Evolutionary conservation across 2,888 invertebrate genomes (phyloP), one percentile per base, ranked within the genome.

Genomic region (Euplagia quadripunctaria): DNA sequence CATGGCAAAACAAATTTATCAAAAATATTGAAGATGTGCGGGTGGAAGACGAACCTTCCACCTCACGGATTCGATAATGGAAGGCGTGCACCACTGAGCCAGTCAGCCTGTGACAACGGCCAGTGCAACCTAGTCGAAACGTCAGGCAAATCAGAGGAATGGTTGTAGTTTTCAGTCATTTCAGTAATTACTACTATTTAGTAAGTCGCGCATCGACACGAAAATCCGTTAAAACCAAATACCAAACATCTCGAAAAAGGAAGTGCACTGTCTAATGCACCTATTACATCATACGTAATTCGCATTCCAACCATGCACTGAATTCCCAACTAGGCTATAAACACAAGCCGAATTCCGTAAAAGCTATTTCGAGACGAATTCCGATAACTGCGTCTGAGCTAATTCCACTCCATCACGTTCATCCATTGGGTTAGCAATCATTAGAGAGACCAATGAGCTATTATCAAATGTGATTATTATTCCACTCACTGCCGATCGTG

Each of bases 381-480:
- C 69, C 61, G 61, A 49, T 61, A 61, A 70, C 46, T 41, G 42
- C 9, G n/a, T 64, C 52, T 4, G 51, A 43, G 43, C 43, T 42
- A 63, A 64, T 70, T 64, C 64, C 20, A 64, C 46, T 42, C 42
- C 58, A 43, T 20, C 70, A 63, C 61, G 61, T 49, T 31, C 31
- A 31, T 31, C 31, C 6, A 42, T 55, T 55, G 41, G 52, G 55
- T 43, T 55, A 43, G 64, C 66, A 67, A 49, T 66, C 71, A 71
- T 71, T 64, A 64, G 7, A 42, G 14, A 49, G 12, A 51, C 63
- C 51, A 31, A 31, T 31, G 64, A 67, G 61, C 20, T 11, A 67
- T 49, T 64, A 68, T 63, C 68, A 68, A 52, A 51, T 52, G 20
- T 51, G 42, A 68, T 72, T 72, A n/a, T 67, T 67, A 72, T 72